Conservation (phyloP, 2,113 vertebrate genomes). For the Sylvia atricapilla region DNA sequence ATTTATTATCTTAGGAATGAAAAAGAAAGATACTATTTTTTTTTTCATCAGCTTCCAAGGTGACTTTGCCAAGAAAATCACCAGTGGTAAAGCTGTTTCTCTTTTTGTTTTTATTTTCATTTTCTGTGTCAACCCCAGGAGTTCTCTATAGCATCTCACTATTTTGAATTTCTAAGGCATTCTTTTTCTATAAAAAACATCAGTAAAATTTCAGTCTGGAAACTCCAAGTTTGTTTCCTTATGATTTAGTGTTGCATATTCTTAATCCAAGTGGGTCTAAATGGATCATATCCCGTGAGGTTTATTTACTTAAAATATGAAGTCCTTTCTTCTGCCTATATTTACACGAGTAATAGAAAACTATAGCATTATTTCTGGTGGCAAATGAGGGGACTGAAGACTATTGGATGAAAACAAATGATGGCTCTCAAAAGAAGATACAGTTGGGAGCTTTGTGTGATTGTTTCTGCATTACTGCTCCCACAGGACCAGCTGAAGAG, state of each 20-base stretch:
- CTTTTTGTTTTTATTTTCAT: background rate
- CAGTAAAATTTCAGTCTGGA: background rate
- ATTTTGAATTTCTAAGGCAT: constrained; percentile 40
- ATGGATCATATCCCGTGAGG: background rate
- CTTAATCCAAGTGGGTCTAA: background rate
- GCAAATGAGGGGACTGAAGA: constrained; percentile 6
- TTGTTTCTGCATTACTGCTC: constrained; percentile 45
- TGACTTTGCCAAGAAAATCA: background rate
- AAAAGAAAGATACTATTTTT: background rate
- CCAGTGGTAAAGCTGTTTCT: background rate
- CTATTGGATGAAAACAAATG: constrained; percentile 38
- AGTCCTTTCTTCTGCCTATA: background rate
- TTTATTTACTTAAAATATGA: constrained; percentile 10
- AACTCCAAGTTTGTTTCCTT: background rate
- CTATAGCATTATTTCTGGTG: background rate
- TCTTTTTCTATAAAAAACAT: background rate
- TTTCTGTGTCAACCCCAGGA: background rate
- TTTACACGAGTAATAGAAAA: constrained; percentile 32
- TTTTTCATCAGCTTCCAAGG: background rate
- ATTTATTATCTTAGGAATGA: background rate
- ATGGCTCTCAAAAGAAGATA: constrained; percentile 53
- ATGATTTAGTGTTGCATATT: background rate
- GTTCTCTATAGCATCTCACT: background rate
- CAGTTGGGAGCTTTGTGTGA: constrained; percentile 39
- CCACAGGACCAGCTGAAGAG: constrained; percentile 51